These are phyloP conservation scores for Cheilosia vulpina DNA, from an alignment of 2,888 invertebrate genomes.

Conservation along the genomic window DNA sequence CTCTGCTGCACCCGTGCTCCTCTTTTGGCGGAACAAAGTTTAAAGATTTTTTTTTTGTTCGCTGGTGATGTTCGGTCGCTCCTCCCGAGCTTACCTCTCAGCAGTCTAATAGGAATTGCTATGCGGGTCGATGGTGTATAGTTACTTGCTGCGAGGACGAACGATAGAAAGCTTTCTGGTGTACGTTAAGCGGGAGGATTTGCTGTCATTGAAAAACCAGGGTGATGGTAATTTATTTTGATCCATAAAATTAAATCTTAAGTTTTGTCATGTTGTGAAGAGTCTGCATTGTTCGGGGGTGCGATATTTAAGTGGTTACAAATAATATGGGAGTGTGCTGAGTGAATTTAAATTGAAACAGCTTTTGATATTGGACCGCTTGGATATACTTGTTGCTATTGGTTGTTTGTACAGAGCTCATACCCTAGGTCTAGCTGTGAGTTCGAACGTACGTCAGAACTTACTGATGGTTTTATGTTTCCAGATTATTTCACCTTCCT, in stretches of 20 bases:
- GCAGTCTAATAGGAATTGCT: conserved; percentile 58
- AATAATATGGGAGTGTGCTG: neutral
- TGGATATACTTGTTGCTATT: neutral
- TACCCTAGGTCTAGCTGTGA: too few relatives aligned
- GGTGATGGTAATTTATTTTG: conserved; percentile 50
- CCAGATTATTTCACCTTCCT: too few relatives aligned
- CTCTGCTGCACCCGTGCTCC: conserved; percentile 13
- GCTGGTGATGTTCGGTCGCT: conserved; percentile 56
- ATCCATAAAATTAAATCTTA: conserved; percentile 55
- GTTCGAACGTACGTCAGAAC: too few relatives aligned
- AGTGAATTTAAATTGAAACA: neutral
- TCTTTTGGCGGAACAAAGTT: conserved; percentile 21
- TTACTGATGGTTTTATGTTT: too few relatives aligned
- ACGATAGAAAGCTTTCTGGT: conserved; percentile 24
- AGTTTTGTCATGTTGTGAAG: conserved; percentile 29
- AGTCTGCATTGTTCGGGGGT: conserved; percentile 9
- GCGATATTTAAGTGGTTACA: neutral
- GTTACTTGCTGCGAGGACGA: conserved; percentile 28
- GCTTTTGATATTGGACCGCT: neutral
- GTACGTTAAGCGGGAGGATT: conserved; percentile 57
- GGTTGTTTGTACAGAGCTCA: too few relatives aligned
- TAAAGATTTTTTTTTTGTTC: conserved; percentile 18
- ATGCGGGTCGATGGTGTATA: conserved; percentile 34
- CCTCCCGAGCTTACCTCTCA: conserved; percentile 50
- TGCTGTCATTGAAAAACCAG: conserved; percentile 52